Conservation (phyloP, 2,113 vertebrate species). For the Irena cyanogastra region DNA sequence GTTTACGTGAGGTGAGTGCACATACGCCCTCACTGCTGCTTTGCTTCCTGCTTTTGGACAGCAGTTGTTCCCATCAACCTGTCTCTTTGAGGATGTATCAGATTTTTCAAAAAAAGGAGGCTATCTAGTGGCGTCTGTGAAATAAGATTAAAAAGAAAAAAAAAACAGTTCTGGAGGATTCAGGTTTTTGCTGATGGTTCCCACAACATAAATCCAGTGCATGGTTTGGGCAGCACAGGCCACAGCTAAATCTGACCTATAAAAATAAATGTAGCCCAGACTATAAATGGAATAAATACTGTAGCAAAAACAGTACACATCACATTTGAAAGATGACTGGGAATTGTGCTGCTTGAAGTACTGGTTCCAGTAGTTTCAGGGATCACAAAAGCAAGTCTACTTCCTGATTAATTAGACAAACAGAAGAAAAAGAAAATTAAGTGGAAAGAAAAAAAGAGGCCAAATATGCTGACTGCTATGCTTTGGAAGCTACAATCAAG, state of each 20-base stretch:
- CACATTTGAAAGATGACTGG: background rate
- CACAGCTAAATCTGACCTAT: background rate
- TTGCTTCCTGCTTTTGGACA: background rate
- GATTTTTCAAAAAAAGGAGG: background rate
- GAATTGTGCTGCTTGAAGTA: background rate
- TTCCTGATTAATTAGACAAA: background rate
- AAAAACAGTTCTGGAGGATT: background rate
- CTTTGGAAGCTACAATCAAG: background rate
- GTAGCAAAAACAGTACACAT: background rate
- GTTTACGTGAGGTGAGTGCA: background rate
- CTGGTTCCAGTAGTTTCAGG: background rate
- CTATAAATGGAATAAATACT: background rate
- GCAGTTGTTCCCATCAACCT: background rate
- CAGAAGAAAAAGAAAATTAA: background rate
- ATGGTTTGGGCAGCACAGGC: background rate
- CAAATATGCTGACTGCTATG: background rate
- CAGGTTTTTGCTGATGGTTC: background rate
- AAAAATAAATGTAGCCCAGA: background rate
- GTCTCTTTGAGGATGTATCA: background rate
- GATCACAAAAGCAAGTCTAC: background rate
- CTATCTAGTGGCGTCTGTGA: background rate
- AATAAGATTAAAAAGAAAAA: background rate
- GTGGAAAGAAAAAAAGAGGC: background rate
- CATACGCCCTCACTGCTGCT: background rate
- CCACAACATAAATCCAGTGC: background rate